These are phyloP conservation scores for Drosophila serrata DNA, from an alignment of 1,140 invertebrate genomes.

Conservation along the genomic window DNA sequence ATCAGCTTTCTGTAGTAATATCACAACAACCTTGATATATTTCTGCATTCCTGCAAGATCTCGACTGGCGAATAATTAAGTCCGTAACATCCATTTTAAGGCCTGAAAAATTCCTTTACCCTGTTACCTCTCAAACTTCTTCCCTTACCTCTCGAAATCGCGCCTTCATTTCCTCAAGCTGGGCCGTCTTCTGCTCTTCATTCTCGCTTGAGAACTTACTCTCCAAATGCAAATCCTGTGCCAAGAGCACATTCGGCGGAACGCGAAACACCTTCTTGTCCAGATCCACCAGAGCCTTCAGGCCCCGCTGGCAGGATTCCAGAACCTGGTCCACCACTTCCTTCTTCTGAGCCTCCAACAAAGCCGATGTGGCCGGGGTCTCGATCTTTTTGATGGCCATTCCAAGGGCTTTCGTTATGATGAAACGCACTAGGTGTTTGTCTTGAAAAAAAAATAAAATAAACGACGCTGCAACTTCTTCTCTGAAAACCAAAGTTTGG, in stretches of 20 bases:
- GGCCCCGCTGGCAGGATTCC: slow-evolving; percentile 20
- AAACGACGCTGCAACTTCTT: no score
- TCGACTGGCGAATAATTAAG: no score
- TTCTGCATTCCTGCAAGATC: no score
- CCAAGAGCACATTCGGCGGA: slow-evolving; percentile 65
- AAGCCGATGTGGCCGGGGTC: slow-evolving; percentile 37
- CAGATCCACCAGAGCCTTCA: slow-evolving; percentile 35
- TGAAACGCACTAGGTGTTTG: slow-evolving; percentile 39
- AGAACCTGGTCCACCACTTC: slow-evolving; percentile 35
- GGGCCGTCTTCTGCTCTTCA: slow-evolving; percentile 41
- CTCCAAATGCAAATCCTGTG: slow-evolving; percentile 53
- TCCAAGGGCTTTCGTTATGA: slow-evolving; percentile 44
- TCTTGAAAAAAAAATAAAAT: slow-evolving; percentile 20
- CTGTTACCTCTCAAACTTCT: not conserved
- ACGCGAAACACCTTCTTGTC: slow-evolving; percentile 59
- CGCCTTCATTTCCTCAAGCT: slow-evolving; percentile 47
- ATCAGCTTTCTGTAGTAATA: no score
- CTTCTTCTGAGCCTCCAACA: slow-evolving; percentile 37
- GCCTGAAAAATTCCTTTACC: not conserved
- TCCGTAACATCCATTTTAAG: no score
- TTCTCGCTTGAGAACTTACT: slow-evolving; percentile 21
- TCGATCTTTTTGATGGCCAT: slow-evolving; percentile 57
- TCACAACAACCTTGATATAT: no score
- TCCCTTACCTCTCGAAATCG: slow-evolving; percentile 51
- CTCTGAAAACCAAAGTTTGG: not conserved